Base-by-base conservation (phyloP, 1,140 invertebrate genomes). In the Zaprionus camerounensis region DNA sequence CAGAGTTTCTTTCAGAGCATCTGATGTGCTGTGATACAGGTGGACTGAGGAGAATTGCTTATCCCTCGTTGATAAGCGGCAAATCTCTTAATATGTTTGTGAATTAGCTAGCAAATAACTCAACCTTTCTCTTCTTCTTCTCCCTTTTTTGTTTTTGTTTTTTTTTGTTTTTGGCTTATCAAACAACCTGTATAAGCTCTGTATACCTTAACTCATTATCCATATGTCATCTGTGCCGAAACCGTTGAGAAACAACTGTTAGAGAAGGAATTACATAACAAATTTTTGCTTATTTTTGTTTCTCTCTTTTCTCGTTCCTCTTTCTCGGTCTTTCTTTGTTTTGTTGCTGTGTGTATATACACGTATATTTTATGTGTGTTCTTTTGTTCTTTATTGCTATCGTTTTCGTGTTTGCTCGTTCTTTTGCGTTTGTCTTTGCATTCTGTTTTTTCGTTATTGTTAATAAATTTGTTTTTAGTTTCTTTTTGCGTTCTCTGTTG, bases 251-350 rank as follows among this genome's bases (percentile, higher is more conserved):
- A 56, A 53, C 49, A 11, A 51, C 24, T 44, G 38, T 57, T 71
- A 55, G 31, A 31, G 44, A 13, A 24, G 3, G 49, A 72, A 78
- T 87, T 87, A 76, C 81, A 79, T 90, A 90, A 87, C 71, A 81
- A 73, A 51, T 71, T 72, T 90, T 65, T 65, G 31, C 62, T 80
- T 20, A 28, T 70, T 12, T 63, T 17, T 70, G 13, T 57, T n/a
- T 62, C 17, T 61, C 12, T 71, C 55, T 65, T 71, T 67, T 64
- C 61, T 73, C 71, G 58, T 70, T 61, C 17, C 31, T 63, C 44
- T 66, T 55, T 46, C 28, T 38, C 20, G 7, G 75, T 69, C 66
- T 62, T 71, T 31, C 75, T 80, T 80, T 63, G 28, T 69, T 71
- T 62, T 75, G 62, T 61, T 76, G 65, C 51, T 64, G n/a, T 34